A percentile compares a stretch with the other conserved stretches of the same genome.
Conservation (phyloP, 1,140 invertebrate genomes). For the Halyomorpha halys region DNA sequence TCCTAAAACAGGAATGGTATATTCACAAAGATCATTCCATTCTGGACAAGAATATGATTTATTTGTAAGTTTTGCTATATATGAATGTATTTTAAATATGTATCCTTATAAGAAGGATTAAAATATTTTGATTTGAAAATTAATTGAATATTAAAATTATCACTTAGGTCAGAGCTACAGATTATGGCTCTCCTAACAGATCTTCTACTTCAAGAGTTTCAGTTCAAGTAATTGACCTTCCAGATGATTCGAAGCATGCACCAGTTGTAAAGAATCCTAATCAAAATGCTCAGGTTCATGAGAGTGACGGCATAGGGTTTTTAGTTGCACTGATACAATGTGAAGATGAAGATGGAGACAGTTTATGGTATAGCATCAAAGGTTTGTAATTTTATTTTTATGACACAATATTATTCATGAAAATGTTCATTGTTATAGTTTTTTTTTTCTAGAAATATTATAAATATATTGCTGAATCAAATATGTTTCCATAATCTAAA, state of each 20-base stretch:
- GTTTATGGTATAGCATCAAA: slow-evolving; percentile 80
- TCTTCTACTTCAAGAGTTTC: slow-evolving; percentile 59
- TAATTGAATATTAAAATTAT: too few relatives aligned
- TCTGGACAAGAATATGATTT: slow-evolving; percentile 68
- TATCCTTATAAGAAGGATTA: too few relatives aligned
- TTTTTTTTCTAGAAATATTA: neutral
- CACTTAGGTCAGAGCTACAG: slow-evolving; percentile 63
- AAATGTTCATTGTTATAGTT: neutral
- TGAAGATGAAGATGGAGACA: slow-evolving; percentile 68
- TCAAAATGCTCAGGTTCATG: slow-evolving; percentile 61
- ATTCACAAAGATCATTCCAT: slow-evolving; percentile 54
- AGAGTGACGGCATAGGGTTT: slow-evolving; percentile 74
- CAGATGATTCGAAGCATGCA: slow-evolving; percentile 46
- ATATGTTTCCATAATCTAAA: too few relatives aligned
- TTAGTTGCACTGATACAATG: slow-evolving; percentile 72
- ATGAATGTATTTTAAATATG: too few relatives aligned
- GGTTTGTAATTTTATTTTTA: slow-evolving; percentile 46
- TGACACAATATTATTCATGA: neutral
- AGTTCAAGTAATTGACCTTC: slow-evolving; percentile 50
- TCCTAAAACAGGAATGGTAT: slow-evolving; percentile 66
- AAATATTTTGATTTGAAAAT: too few relatives aligned
- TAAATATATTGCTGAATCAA: too few relatives aligned
- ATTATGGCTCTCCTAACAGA: slow-evolving; percentile 58
- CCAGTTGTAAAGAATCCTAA: slow-evolving; percentile 52
- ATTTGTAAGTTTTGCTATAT: slow-evolving; percentile 43